Evolutionary conservation across 2,113 vertebrate genomes (phyloP).

Genomic region (Brienomyrus longianalis): DNA sequence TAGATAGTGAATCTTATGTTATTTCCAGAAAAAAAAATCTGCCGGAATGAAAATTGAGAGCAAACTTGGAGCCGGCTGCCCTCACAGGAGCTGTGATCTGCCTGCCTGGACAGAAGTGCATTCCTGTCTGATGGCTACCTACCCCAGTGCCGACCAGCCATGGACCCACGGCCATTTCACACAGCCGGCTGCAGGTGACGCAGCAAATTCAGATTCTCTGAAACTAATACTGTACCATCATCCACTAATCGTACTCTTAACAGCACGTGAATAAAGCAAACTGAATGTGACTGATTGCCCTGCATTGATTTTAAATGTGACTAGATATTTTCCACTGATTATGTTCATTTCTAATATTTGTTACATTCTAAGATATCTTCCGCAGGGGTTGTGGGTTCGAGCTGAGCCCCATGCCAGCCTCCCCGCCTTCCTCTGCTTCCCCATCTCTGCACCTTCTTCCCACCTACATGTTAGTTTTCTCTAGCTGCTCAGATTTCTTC

Average conservation of each 20-base stretch:
- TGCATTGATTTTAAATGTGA: background rate
- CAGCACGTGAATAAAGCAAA: background rate
- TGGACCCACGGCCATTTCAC: background rate
- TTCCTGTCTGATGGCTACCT: slow-evolving; percentile 64
- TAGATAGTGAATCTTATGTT: background rate
- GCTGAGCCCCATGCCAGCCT: background rate
- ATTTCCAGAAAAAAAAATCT: background rate
- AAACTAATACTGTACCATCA: background rate
- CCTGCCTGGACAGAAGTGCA: slow-evolving; percentile 66
- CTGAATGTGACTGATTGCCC: background rate
- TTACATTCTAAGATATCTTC: background rate
- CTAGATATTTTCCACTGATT: background rate
- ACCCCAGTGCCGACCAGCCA: slow-evolving; percentile 65
- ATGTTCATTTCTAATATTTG: background rate
- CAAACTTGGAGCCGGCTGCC: slow-evolving; percentile 20
- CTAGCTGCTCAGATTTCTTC: background rate
- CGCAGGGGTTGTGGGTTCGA: background rate
- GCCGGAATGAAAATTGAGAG: background rate
- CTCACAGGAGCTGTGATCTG: slow-evolving; percentile 48
- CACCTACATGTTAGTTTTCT: background rate
- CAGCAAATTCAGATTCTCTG: background rate
- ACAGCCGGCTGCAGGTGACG: background rate
- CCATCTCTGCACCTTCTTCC: background rate
- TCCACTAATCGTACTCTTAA: background rate
- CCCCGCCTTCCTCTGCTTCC: background rate